phyloP scores from a whole-genome alignment of 2,888 invertebrate species.

The Nasonovia ribisnigri region DNA sequence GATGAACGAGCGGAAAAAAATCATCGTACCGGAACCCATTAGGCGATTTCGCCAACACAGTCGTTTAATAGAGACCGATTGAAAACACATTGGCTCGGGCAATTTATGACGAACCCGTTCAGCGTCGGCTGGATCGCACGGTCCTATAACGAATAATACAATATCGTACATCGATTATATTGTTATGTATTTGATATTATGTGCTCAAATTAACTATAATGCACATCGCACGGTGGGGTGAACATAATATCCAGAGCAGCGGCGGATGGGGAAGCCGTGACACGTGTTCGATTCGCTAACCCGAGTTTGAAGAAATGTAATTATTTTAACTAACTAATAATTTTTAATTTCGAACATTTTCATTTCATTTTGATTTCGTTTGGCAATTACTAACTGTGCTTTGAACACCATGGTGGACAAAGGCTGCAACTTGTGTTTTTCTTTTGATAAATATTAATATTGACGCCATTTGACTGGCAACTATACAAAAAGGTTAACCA shows the following conservation, averaged over 20 bases:
- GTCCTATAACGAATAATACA: background rate
- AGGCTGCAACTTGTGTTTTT: background rate
- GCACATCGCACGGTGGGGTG: background rate
- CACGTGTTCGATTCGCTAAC: background rate
- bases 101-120: constrained; percentile 26
- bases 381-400: background rate
- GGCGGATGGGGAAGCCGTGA: background rate
- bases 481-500: background rate
- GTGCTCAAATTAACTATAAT: background rate
- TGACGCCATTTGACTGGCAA: background rate
- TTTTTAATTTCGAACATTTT: background rate
- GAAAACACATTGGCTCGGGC: constrained; percentile 2
- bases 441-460: background rate
- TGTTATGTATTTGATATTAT: background rate
- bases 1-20: constrained; percentile 18
- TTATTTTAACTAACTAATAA: background rate
- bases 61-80: constrained; percentile 41
- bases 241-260: background rate
- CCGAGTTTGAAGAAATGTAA: background rate
- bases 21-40: constrained; percentile 46
- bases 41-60: constrained; percentile 9
- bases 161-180: background rate
- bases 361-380: background rate
- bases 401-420: background rate
- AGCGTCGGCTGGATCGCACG: background rate